Evolutionary conservation across 2,113 vertebrate species (phyloP).

Genomic region (Fregetta grallaria): DNA sequence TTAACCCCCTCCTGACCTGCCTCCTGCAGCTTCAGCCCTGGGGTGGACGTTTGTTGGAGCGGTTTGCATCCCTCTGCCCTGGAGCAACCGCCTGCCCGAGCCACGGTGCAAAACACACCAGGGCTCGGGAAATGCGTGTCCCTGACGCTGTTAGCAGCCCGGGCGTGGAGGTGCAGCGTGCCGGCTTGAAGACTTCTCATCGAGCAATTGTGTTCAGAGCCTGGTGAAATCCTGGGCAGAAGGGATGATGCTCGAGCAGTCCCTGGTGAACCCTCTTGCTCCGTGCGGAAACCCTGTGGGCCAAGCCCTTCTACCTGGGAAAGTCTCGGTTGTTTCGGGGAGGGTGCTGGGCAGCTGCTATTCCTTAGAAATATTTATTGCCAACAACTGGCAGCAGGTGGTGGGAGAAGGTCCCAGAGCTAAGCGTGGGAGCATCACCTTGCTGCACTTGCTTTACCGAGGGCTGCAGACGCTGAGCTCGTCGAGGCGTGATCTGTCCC

Average conservation of each 20-base stretch:
- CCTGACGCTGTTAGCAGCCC: not conserved
- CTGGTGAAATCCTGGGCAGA: not conserved
- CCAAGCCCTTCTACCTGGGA: not conserved
- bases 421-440: not conserved
- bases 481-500: not conserved
- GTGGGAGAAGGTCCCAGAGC: not conserved
- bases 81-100: not conserved
- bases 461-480: not conserved
- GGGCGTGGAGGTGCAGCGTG: rapidly evolving
- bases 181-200: not conserved
- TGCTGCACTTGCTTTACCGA: not conserved
- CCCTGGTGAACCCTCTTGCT: not conserved
- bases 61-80: not conserved
- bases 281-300: not conserved
- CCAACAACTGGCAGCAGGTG: not conserved
- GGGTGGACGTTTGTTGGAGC: not conserved
- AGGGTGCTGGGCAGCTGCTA: not conserved
- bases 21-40: not conserved
- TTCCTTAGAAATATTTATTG: not conserved
- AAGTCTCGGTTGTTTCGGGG: rapidly evolving
- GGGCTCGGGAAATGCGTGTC: not conserved
- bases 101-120: not conserved
- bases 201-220: not conserved
- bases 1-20: not conserved
- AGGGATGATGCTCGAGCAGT: not conserved